Percentiles rank a stretch among this genome's conserved stretches.
Evolutionary conservation across 2,888 invertebrate genomes (phyloP).

Genomic region (Metacarcinus magister): DNA sequence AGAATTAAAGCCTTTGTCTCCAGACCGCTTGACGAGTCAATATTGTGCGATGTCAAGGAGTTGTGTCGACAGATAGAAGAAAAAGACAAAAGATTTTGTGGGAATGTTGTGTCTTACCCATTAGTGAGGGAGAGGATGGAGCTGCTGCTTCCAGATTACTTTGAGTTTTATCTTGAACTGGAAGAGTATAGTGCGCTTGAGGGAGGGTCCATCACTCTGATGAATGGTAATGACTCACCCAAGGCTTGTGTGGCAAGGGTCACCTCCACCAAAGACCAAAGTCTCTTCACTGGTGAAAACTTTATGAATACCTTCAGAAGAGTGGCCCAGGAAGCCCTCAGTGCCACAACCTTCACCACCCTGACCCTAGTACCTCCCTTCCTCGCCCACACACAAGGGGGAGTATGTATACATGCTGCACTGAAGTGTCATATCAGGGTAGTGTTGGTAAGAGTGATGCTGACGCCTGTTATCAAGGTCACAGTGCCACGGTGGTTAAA

Average conservation of each 20-base stretch:
- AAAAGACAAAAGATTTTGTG: conserved; percentile 65
- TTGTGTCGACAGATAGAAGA: conserved; percentile 61
- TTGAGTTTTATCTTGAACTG: conserved; percentile 73
- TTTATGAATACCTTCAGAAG: conserved; percentile 67
- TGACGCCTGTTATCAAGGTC: conserved; percentile 73
- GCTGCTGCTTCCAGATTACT: conserved; percentile 68
- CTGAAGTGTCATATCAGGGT: conserved; percentile 2
- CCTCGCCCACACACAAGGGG: conserved; percentile 64
- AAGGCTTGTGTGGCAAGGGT: conserved; percentile 14
- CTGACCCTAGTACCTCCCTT: conserved; percentile 72
- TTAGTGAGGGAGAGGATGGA: conserved; percentile 64
- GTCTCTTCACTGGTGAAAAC: conserved; percentile 57
- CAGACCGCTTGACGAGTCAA: conserved; percentile 51
- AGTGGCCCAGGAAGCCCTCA: conserved; percentile 70
- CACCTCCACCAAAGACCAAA: conserved; percentile 56
- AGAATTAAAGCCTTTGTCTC: conserved; percentile 42
- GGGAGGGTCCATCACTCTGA: conserved; percentile 63
- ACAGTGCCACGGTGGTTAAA: conserved; percentile 22
- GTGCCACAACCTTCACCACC: conserved; percentile 53
- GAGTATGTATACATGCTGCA: conserved; percentile 62
- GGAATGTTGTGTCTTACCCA: conserved; percentile 54
- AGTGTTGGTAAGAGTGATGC: conserved; percentile 52
- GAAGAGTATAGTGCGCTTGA: conserved; percentile 58
- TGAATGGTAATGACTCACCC: conserved; percentile 48
- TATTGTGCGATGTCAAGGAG: conserved; percentile 46